Percentiles rank a stretch among this genome's conserved stretches.
These are phyloP conservation scores for Stomatorhinus ivindoensis DNA, from an alignment of 2,113 vertebrate species.

Conservation along the genomic window DNA sequence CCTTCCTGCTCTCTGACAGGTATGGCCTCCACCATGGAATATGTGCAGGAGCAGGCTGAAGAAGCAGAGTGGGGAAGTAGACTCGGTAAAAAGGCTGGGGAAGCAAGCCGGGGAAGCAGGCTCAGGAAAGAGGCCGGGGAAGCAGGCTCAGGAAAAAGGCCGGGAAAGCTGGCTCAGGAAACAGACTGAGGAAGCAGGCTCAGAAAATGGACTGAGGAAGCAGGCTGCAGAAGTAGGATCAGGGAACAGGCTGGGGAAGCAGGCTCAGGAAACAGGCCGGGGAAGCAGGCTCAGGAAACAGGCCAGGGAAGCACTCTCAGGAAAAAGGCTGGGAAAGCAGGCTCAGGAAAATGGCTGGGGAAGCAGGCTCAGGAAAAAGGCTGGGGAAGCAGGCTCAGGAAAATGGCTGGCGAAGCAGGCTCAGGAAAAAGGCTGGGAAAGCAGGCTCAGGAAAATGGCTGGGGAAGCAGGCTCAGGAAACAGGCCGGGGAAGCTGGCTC, in stretches of 20 bases:
- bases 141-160: not conserved
- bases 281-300: not conserved
- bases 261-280: not conserved
- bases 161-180: too few species aligned
- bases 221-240: too few species aligned
- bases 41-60: not conserved
- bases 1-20: constrained; percentile 93
- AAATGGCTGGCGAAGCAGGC: too few species aligned
- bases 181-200: not conserved
- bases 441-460: too few species aligned
- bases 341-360: too few species aligned
- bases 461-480: not conserved
- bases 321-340: too few species aligned
- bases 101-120: not conserved
- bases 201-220: too few species aligned
- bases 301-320: too few species aligned
- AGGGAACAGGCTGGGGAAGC: not conserved
- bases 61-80: not conserved
- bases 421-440: not conserved
- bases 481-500: not conserved
- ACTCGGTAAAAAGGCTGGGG: not conserved
- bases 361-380: too few species aligned
- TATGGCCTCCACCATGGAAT: constrained; percentile 36
- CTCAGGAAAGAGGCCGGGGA: not conserved
- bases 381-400: too few species aligned